A percentile compares a stretch with the other conserved stretches of the same genome.
Conservation (phyloP, 2,113 vertebrate genomes). For the Otolemur garnettii region DNA sequence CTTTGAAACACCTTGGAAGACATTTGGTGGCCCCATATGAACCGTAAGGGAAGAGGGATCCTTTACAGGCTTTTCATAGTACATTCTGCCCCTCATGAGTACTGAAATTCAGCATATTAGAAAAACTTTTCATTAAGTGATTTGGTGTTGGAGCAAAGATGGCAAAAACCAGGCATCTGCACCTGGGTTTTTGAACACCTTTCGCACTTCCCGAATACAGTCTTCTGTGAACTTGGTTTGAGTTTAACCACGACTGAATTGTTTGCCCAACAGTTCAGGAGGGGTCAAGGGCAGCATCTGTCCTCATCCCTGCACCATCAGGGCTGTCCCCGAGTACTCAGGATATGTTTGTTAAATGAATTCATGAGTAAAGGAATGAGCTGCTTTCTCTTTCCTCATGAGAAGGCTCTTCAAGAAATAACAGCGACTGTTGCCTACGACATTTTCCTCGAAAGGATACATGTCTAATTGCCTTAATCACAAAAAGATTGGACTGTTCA, state of each 20-base stretch:
- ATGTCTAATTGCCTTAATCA: conserved; percentile 33
- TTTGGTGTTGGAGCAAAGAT: neutral
- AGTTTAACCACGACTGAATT: neutral
- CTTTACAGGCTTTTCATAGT: neutral
- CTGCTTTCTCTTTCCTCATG: neutral
- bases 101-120: neutral
- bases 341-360: neutral
- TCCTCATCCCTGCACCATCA: neutral
- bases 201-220: too few species aligned
- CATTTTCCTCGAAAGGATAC: neutral
- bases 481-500: neutral
- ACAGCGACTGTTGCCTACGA: neutral
- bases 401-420: neutral
- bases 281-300: rapidly evolving
- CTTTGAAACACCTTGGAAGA: neutral
- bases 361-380: neutral
- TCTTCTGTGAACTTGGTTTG: neutral
- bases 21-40: neutral
- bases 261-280: neutral
- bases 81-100: neutral
- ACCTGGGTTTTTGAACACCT: neutral
- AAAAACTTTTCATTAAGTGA: neutral
- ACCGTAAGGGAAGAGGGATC: rapidly evolving
- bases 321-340: rapidly evolving
- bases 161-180: neutral